These are phyloP conservation scores for Aleiodes alternator DNA, from an alignment of 2,888 invertebrate species.

Conservation along the genomic window DNA sequence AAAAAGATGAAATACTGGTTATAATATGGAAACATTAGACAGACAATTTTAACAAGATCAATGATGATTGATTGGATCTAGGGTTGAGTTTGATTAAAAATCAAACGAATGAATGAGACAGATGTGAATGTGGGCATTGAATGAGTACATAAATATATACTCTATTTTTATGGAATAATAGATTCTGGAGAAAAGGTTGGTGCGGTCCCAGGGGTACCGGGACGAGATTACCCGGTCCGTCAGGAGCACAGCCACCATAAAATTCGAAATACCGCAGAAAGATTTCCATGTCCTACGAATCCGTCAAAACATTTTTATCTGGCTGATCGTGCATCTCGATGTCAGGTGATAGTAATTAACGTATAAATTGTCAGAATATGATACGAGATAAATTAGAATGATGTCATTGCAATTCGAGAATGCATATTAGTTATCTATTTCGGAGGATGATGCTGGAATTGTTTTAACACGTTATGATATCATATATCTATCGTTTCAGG, in stretches of 20 bases:
- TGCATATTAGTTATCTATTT: slow-evolving; percentile 3
- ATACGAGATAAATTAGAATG: slow-evolving; percentile 6
- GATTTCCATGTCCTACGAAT: slow-evolving; percentile 61
- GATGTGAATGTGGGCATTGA: slow-evolving; percentile 30
- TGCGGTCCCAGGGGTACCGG: slow-evolving; percentile 66
- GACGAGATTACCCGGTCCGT: slow-evolving; percentile 65
- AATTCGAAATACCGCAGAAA: slow-evolving; percentile 53
- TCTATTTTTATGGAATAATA: slow-evolving; percentile 33
- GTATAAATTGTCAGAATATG: not conserved
- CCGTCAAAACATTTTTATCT: slow-evolving; percentile 62
- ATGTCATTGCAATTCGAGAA: not conserved
- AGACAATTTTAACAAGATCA: not conserved
- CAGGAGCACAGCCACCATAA: slow-evolving; percentile 56
- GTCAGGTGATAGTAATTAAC: slow-evolving; percentile 62
- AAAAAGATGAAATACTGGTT: not conserved
- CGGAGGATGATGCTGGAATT: not conserved
- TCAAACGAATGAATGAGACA: slow-evolving; percentile 22
- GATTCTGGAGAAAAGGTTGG: slow-evolving; percentile 54
- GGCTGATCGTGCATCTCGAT: slow-evolving; percentile 66
- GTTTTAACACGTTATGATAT: not conserved
- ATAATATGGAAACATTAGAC: not conserved
- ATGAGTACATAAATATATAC: slow-evolving; percentile 13
- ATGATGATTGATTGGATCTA: slow-evolving; percentile 24
- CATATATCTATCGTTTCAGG: slow-evolving; percentile 56
- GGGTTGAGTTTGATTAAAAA: slow-evolving; percentile 12